Evolutionary conservation across 1,140 invertebrate species (phyloP), one percentile per base, ranked within the genome.

Genomic region (Holotrichia oblita): DNA sequence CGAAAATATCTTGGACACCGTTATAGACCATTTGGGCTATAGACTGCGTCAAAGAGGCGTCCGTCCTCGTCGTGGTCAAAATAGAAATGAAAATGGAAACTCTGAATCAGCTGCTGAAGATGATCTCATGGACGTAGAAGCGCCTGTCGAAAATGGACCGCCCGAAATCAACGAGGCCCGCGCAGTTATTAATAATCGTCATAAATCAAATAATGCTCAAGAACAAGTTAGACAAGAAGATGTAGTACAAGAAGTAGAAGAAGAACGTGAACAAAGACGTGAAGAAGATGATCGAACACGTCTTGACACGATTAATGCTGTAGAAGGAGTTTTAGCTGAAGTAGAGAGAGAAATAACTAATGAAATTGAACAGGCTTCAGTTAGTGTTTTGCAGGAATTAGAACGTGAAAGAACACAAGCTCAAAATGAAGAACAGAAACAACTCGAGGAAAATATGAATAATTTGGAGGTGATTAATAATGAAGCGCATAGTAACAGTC

Each of bases 11-110:
- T 44, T 76, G 12, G 74, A 76, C 34, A 76, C 41, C 9, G 42
- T 76, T n/a, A 76, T 76, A 41, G 74, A 76, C 24, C 74, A 76
- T 22, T 76, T 76, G 10, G 74, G 74, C 10, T 76, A 76, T 42
- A 42, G 41, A 44, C 8, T 42, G 10, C 74, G 42, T n/a, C 72
- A 73, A 40, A 73, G 24, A 20, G 9, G 9, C 20, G 72, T 3
- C 24, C 34, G 40, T 40, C 10, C 0, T 24, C 3, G 40, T 73
- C 34, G 7, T 10, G 40, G 12, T 12, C 24, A 40, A 20, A 27
- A 73, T 40, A 41, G 40, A 73, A 34, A 20, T 17, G 72, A 41
- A 40, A 17, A n/a, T 40, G 24, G 27, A n/a, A 41, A 40, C 12
- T 40, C 41, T 40, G 75, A 76, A 6, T 76, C 41, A 55, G 10